Evolutionary conservation across 2,113 vertebrate species (phyloP).

Genomic region (Empidonax traillii): DNA sequence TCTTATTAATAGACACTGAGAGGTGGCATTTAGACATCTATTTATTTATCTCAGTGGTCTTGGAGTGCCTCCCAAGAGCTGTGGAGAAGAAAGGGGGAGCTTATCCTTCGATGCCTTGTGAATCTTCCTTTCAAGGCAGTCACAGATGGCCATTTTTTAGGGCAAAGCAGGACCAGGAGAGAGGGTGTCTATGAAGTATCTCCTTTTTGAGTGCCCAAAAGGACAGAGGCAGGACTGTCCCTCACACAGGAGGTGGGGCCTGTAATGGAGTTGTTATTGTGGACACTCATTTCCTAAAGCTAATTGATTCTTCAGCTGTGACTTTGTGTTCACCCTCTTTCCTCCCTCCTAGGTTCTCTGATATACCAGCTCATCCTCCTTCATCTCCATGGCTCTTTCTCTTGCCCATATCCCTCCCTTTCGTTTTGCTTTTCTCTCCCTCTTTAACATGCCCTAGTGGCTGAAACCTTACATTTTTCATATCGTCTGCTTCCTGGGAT

Average conservation of each 20-base stretch:
- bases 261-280: rapidly evolving
- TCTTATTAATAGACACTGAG: neutral
- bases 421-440: neutral
- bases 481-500: neutral
- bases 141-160: neutral
- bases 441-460: neutral
- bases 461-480: rapidly evolving
- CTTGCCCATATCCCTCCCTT: rapidly evolving
- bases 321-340: neutral
- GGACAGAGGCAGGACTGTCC: no score
- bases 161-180: neutral
- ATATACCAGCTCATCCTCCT: neutral
- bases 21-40: neutral
- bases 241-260: neutral
- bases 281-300: neutral
- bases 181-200: neutral
- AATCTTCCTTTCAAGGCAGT: neutral
- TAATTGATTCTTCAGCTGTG: neutral
- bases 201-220: neutral
- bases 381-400: neutral
- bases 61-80: neutral
- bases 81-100: neutral
- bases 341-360: neutral
- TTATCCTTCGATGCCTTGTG: neutral
- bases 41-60: neutral